Conservation (phyloP, 2,888 invertebrate species). For the Sesamia inferens region DNA sequence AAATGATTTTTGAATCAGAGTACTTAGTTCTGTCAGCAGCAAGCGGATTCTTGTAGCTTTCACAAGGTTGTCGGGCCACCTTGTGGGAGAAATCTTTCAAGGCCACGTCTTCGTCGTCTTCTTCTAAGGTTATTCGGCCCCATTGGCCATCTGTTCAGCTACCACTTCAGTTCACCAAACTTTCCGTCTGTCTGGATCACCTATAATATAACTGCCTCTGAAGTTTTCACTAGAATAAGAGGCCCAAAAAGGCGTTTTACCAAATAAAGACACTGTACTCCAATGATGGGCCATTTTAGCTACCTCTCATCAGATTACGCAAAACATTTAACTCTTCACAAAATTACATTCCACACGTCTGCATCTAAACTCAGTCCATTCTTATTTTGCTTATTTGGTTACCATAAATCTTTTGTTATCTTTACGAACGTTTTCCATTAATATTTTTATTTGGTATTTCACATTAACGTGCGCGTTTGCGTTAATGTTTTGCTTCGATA, state of each 20-base stretch:
- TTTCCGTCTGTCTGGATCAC: background rate
- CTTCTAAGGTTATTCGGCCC: too few relatives aligned
- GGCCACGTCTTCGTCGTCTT: too few relatives aligned
- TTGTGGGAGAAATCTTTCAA: background rate
- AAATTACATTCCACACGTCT: constrained; percentile 63
- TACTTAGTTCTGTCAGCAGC: background rate
- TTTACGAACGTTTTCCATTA: constrained; percentile 70
- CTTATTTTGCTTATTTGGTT: constrained; percentile 70
- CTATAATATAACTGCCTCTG: background rate
- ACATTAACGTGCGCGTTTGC: constrained; percentile 49
- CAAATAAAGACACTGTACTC: constrained; percentile 9
- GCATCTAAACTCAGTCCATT: constrained; percentile 58
- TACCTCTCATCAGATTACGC: constrained; percentile 48
- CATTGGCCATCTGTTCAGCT: background rate
- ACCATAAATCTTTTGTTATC: constrained; percentile 75
- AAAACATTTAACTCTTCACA: constrained; percentile 60
- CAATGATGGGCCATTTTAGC: background rate
- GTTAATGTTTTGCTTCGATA: constrained; percentile 51
- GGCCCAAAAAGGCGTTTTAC: background rate
- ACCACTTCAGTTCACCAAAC: background rate
- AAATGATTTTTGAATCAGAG: too few relatives aligned
- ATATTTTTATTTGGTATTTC: constrained; percentile 66
- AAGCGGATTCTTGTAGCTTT: background rate
- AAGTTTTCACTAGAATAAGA: too few relatives aligned
- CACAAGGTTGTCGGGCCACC: background rate